Percentiles rank a stretch among this genome's conserved stretches.
phyloP scores from a whole-genome alignment of 1,140 invertebrate genomes.

The Charaxes varanes region DNA sequence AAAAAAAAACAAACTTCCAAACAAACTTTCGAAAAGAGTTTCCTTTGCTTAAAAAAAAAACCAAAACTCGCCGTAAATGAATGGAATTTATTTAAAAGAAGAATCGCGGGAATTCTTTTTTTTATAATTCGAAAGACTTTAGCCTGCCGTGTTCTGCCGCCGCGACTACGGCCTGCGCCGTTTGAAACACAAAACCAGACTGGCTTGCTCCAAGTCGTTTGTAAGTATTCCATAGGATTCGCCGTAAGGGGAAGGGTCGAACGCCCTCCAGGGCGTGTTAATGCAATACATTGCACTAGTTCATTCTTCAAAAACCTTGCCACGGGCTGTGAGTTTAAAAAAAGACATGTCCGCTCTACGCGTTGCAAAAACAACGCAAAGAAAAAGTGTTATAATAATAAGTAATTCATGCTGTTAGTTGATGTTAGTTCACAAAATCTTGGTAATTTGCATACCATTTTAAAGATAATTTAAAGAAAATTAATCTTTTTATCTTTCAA shows the following conservation, averaged over 20 bases:
- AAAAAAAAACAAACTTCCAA: conserved; percentile 47
- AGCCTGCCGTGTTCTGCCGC: conserved; percentile 29
- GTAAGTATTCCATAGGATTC: conserved; percentile 71
- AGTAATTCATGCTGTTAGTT: too few relatives aligned
- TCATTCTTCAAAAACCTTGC: conserved; percentile 61
- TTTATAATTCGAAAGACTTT: conserved; percentile 54
- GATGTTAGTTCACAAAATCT: too few relatives aligned
- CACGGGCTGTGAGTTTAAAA: conserved; percentile 22
- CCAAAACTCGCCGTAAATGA: conserved; percentile 29
- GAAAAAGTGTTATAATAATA: too few relatives aligned
- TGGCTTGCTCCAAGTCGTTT: conserved; percentile 66
- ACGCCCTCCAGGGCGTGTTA: conserved; percentile 60
- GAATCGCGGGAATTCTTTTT: conserved; percentile 33
- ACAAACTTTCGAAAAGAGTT: conserved; percentile 49
- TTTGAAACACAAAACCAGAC: conserved; percentile 66
- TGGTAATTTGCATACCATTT: too few relatives aligned
- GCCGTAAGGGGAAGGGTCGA: conserved; percentile 68
- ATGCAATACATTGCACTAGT: conserved; percentile 59
- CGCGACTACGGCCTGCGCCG: conserved; percentile 57
- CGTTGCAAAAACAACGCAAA: too few relatives aligned
- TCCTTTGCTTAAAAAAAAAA: conserved; percentile 23
- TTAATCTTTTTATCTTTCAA: too few relatives aligned
- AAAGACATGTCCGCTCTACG: conserved; percentile 3
- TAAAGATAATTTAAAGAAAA: too few relatives aligned
- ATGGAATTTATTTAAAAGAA: conserved; percentile 32